These are phyloP conservation scores for Arothron firmamentum DNA, from an alignment of 2,113 vertebrate species.

Conservation along the genomic window DNA sequence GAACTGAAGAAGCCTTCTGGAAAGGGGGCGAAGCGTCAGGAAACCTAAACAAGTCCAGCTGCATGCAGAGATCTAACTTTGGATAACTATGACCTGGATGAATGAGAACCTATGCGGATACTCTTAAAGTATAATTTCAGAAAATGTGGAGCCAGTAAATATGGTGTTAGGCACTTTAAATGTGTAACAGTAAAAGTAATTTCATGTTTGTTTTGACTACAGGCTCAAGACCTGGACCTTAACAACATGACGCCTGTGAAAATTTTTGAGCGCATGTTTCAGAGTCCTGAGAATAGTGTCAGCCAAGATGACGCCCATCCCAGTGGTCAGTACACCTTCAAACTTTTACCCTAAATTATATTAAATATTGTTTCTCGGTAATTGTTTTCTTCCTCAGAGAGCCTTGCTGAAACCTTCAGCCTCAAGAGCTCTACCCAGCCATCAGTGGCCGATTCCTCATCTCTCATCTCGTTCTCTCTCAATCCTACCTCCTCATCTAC, in stretches of 20 bases:
- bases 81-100: too few species aligned
- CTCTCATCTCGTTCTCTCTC: conserved; percentile 78
- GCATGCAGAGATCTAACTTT: too few species aligned
- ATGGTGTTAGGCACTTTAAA: too few species aligned
- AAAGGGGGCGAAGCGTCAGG: too few species aligned
- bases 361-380: neutral
- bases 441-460: conserved; percentile 69
- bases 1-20: too few species aligned
- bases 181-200: too few species aligned
- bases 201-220: conserved; percentile 11
- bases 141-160: too few species aligned
- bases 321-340: conserved; percentile 70
- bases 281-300: conserved; percentile 85
- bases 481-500: conserved; percentile 66
- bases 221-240: conserved; percentile 87
- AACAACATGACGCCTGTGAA: conserved; percentile 87
- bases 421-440: conserved; percentile 71
- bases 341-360: neutral
- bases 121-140: too few species aligned
- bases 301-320: conserved; percentile 83
- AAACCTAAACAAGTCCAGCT: too few species aligned
- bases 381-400: conserved; percentile 66
- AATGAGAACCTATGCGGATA: too few species aligned
- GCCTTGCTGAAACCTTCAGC: conserved; percentile 79
- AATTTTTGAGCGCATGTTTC: conserved; percentile 97